Conservation (phyloP, 2,888 invertebrate genomes). For the Corbicula japonica region DNA sequence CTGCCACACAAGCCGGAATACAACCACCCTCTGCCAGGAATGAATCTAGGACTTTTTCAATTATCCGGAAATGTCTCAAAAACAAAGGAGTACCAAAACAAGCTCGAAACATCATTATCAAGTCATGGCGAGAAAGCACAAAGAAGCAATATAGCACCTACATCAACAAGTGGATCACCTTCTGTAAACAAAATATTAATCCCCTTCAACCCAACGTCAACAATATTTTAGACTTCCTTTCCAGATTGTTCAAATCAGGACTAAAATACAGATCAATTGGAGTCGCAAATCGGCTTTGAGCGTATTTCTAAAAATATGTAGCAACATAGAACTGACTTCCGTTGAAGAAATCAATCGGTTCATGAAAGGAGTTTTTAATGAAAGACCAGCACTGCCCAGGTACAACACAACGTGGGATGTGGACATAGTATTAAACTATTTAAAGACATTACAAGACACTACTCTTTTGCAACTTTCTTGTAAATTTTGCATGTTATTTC, state of each 20-base stretch:
- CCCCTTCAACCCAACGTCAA: slow-evolving; percentile 18
- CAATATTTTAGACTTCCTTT: slow-evolving; percentile 11
- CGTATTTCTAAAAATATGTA: slow-evolving; percentile 3
- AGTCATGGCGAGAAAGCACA: not conserved
- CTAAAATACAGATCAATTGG: slow-evolving; percentile 21
- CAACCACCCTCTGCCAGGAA: no score
- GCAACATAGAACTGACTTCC: slow-evolving; percentile 16
- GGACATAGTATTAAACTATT: slow-evolving; percentile 37
- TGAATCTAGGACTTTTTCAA: not conserved
- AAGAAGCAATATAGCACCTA: slow-evolving; percentile 14
- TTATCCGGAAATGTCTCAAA: not conserved
- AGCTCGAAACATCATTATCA: not conserved
- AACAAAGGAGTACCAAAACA: no score
- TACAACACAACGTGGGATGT: slow-evolving; percentile 51
- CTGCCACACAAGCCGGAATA: slow-evolving; percentile 17
- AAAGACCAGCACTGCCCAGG: slow-evolving; percentile 45
- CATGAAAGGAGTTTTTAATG: no score
- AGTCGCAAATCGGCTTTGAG: slow-evolving; percentile 10
- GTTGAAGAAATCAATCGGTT: slow-evolving; percentile 35
- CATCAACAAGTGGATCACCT: slow-evolving; percentile 12
- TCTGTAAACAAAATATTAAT: slow-evolving; percentile 19
- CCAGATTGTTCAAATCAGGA: slow-evolving; percentile 4
- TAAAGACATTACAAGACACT: no score
- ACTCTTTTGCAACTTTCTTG: not conserved
- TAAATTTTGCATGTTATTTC: no score